These are phyloP conservation scores for Oryzias sinensis DNA, from an alignment of 2,797 vertebrate species.

Conservation along the genomic window DNA sequence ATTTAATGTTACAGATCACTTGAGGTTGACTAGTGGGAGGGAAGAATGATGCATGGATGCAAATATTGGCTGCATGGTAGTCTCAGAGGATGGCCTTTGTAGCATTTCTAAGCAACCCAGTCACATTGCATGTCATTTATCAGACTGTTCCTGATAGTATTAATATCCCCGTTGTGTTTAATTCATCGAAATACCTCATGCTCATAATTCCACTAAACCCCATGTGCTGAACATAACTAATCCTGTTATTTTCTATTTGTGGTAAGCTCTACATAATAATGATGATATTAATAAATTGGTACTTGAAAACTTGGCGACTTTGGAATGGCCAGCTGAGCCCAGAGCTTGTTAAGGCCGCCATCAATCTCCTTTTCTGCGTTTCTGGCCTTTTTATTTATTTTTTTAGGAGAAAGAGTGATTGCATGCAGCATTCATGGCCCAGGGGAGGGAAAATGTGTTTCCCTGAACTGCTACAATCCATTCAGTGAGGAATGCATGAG, in stretches of 20 bases:
- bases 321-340: slow-evolving; percentile 52
- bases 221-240: slow-evolving; percentile 19
- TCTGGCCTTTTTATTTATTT: slow-evolving; percentile 24
- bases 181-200: slow-evolving; percentile 15
- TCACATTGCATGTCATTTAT: not conserved
- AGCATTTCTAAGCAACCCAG: no score
- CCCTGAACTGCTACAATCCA: slow-evolving; percentile 36
- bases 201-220: slow-evolving; percentile 9
- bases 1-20: no score
- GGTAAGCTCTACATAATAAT: slow-evolving; percentile 40
- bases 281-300: slow-evolving; percentile 40
- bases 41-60: no score
- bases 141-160: not conserved
- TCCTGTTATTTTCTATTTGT: slow-evolving; percentile 28
- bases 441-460: slow-evolving; percentile 55
- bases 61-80: no score
- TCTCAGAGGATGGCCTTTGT: no score
- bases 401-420: slow-evolving; percentile 62
- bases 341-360: slow-evolving; percentile 51
- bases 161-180: slow-evolving; percentile 4
- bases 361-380: slow-evolving; percentile 59
- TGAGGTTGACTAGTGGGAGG: no score
- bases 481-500: slow-evolving; percentile 49
- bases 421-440: slow-evolving; percentile 54
- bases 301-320: slow-evolving; percentile 30